Conservation (phyloP, 35 echinoderm and acorn worm genomes). For the Ptychodera flava region DNA sequence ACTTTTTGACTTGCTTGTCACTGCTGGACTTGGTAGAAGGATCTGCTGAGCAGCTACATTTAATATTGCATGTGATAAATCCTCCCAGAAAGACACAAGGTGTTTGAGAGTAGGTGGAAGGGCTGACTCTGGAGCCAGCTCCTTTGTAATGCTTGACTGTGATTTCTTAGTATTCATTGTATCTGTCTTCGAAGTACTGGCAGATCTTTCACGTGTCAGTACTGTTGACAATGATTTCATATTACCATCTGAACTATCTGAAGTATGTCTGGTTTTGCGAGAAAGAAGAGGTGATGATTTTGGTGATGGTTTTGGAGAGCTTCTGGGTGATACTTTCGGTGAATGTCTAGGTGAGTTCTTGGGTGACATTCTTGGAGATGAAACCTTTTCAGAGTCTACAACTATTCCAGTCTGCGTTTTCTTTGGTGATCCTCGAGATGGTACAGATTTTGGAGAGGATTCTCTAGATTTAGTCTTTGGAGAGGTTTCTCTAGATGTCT, state of each 20-base stretch:
- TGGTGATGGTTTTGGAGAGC: not conserved
- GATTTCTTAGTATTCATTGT: not conserved
- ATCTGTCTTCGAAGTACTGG: not conserved
- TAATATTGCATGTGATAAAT: slow-evolving; percentile 63
- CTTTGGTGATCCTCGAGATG: not conserved
- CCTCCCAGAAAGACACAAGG: slow-evolving; percentile 89
- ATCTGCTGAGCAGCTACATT: slow-evolving; percentile 82
- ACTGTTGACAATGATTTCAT: not conserved
- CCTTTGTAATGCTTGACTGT: slow-evolving; percentile 1
- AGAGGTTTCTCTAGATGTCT: not conserved
- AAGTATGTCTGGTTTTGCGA: not conserved
- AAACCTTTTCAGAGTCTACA: not conserved
- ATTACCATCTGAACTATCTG: not conserved
- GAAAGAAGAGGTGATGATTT: not conserved
- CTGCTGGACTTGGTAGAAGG: slow-evolving; percentile 85
- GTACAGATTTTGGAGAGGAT: not conserved
- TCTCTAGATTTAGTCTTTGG: not conserved
- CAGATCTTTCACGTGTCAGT: not conserved
- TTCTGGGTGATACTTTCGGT: not conserved
- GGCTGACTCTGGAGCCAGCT: slow-evolving; percentile 5
- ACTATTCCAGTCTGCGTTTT: not conserved
- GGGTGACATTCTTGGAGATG: not conserved
- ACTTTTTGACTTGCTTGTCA: slow-evolving; percentile 62
- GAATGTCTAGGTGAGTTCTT: not conserved
- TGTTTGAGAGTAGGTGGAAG: slow-evolving; percentile 82